Conservation (phyloP, 2,797 vertebrate genomes). For the Adelosebastes latens region DNA sequence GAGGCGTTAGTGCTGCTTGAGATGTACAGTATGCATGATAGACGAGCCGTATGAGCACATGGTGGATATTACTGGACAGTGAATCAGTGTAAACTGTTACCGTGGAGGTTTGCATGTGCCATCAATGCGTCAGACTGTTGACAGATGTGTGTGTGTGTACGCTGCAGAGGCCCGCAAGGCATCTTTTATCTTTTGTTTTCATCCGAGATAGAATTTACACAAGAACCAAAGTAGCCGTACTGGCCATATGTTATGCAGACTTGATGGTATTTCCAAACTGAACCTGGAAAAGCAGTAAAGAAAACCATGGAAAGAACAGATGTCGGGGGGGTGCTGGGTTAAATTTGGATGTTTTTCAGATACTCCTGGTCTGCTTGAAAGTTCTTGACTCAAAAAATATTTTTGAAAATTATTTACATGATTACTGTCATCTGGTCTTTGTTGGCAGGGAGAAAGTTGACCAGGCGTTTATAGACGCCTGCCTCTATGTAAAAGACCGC, state of each 20-base stretch:
- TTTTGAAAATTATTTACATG: not conserved
- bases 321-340: not conserved
- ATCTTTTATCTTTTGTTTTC: constrained; percentile 36
- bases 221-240: not conserved
- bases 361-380: not conserved
- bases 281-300: constrained; percentile 1
- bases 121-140: constrained; percentile 29
- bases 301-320: constrained; percentile 13
- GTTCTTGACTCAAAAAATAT: not conserved
- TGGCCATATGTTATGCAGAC: constrained; percentile 10
- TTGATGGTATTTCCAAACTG: constrained; percentile 20
- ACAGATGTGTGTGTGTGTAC: constrained; percentile 10
- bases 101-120: constrained; percentile 16
- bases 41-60: constrained; percentile 1
- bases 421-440: constrained; percentile 9
- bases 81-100: constrained; percentile 41
- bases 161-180: not conserved
- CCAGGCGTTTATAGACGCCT: constrained; percentile 89
- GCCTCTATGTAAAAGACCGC: constrained; percentile 88
- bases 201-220: constrained; percentile 13
- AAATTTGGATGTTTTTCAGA: not conserved
- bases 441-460: constrained; percentile 87
- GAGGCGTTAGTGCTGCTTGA: not conserved
- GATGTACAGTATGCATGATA: constrained; percentile 7
- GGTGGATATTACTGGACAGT: constrained; percentile 22